Percentiles rank a stretch among this genome's conserved stretches.
Evolutionary conservation across 2,888 invertebrate species (phyloP).

Genomic region (Meiosimyza platycephala): DNA sequence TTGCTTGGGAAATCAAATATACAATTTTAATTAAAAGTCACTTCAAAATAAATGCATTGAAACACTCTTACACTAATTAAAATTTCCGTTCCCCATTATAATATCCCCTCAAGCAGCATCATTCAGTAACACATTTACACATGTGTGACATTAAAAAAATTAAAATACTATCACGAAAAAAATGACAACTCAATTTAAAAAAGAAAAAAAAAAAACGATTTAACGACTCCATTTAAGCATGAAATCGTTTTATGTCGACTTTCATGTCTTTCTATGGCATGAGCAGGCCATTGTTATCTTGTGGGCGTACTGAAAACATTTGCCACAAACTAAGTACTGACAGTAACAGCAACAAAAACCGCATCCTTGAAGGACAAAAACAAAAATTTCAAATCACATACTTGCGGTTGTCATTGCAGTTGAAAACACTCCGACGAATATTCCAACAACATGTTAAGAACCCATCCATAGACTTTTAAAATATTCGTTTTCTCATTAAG

Average conservation of each 20-base stretch:
- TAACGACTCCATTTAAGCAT: slow-evolving; percentile 61
- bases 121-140: no score
- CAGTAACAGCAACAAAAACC: background rate
- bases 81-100: slow-evolving; percentile 8
- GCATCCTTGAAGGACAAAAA: slow-evolving; percentile 5
- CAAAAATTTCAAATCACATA: slow-evolving; percentile 3
- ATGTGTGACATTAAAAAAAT: background rate
- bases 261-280: background rate
- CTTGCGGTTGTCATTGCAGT: background rate
- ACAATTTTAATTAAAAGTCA: no score
- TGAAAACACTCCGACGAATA: background rate
- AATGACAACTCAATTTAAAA: background rate
- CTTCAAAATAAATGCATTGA: no score
- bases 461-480: slow-evolving; percentile 39
- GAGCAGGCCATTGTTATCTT: slow-evolving; percentile 30
- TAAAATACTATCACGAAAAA: background rate
- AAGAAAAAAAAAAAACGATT: slow-evolving; percentile 53
- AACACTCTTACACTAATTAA: no score
- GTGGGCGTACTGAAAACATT: slow-evolving; percentile 42
- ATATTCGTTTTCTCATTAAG: slow-evolving; percentile 44
- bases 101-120: background rate
- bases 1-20: no score
- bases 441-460: background rate
- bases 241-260: slow-evolving; percentile 53
- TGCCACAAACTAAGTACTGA: slow-evolving; percentile 11